Conservation (phyloP, 2,113 vertebrate species). For the Struthidea cinerea region DNA sequence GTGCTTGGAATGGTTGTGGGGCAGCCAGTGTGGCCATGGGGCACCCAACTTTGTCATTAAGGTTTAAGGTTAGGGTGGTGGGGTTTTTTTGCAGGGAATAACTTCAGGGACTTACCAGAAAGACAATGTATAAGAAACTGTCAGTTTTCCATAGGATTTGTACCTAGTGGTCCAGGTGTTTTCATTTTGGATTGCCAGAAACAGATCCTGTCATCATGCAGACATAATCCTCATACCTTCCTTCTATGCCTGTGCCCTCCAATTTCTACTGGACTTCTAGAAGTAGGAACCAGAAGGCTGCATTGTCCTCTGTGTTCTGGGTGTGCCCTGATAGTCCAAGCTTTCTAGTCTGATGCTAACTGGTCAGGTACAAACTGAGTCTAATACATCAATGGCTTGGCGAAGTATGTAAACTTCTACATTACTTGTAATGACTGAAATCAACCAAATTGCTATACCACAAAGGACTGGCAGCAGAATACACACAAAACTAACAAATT, state of each 20-base stretch:
- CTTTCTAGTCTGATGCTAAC: neutral
- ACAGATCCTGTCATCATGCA: neutral
- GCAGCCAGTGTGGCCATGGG: too few species aligned
- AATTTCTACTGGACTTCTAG: neutral
- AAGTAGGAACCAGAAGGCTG: neutral
- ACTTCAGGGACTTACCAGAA: neutral
- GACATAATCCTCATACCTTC: neutral
- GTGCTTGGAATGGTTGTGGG: neutral
- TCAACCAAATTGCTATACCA: neutral
- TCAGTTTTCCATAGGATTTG: neutral
- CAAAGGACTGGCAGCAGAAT: neutral
- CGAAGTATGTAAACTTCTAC: neutral
- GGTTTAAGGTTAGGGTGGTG: too few species aligned
- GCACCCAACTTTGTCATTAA: neutral
- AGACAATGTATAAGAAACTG: neutral
- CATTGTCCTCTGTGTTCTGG: neutral
- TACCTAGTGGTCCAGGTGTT: neutral
- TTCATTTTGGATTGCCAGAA: neutral
- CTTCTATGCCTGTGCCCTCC: neutral
- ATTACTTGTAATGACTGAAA: neutral
- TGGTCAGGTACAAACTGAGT: neutral
- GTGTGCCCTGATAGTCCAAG: neutral
- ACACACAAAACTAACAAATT: neutral
- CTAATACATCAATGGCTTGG: neutral
- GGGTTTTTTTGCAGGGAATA: neutral